Evolutionary conservation across 37 sponge, comb jelly and placozoan species (phyloP).

Genomic region (Agelas oroides): DNA sequence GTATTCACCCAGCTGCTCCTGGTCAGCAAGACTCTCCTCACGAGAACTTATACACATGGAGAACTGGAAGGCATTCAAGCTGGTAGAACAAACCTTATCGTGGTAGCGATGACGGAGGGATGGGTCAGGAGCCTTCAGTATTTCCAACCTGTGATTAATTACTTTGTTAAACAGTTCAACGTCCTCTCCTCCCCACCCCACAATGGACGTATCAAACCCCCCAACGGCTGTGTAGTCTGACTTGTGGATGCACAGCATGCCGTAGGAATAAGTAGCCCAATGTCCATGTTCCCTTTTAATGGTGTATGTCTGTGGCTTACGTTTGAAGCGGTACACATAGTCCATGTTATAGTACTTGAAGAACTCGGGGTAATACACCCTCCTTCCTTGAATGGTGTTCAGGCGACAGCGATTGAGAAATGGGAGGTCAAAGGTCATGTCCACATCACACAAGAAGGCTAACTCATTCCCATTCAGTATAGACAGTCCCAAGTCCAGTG

Average conservation of each 20-base stretch:
- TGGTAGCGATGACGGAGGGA: conserved; percentile 69
- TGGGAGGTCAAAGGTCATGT: conserved; percentile 43
- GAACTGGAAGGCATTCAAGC: conserved; percentile 23
- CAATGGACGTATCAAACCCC: conserved; percentile 56
- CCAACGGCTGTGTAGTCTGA: conserved; percentile 66
- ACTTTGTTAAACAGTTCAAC: conserved; percentile 48
- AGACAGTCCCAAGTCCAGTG: conserved; percentile 52
- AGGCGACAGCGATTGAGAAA: conserved; percentile 57
- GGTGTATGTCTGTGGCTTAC: not conserved
- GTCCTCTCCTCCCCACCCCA: conserved; percentile 83
- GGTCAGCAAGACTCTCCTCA: conserved; percentile 54
- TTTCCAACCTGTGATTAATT: conserved; percentile 32
- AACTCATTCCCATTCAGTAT: conserved; percentile 23
- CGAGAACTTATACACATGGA: conserved; percentile 48
- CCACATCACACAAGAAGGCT: conserved; percentile 77
- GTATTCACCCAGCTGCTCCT: conserved; percentile 56
- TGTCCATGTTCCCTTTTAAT: conserved; percentile 65
- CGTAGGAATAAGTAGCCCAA: conserved; percentile 72
- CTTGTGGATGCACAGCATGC: conserved; percentile 80
- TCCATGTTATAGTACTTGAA: conserved; percentile 74
- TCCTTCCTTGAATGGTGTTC: conserved; percentile 46
- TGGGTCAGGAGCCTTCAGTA: conserved; percentile 66
- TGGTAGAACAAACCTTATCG: conserved; percentile 39
- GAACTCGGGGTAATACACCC: conserved; percentile 76
- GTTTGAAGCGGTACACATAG: conserved; percentile 42